Percentiles rank a stretch among this genome's conserved stretches.
Conservation (phyloP, 2,888 invertebrate species). For the Drepana falcataria region DNA sequence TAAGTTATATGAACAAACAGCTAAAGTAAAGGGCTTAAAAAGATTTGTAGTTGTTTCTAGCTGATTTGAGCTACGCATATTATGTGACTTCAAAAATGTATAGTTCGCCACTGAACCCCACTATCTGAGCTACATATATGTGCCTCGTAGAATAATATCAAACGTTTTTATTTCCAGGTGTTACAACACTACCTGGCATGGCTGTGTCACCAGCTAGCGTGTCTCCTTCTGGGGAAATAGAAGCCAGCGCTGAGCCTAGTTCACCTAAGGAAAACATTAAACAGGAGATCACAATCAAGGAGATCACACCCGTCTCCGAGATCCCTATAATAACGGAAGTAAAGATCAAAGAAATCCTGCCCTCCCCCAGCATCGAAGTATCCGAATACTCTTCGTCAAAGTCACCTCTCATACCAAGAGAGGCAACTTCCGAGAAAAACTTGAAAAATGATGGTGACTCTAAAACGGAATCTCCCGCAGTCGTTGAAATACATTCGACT, state of each 20-base stretch:
- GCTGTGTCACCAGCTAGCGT: background rate
- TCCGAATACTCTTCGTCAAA: constrained; percentile 64
- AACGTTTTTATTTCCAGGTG: constrained; percentile 45
- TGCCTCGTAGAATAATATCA: background rate
- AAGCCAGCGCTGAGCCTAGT: constrained; percentile 26
- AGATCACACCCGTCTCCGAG: constrained; percentile 78
- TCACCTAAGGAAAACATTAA: constrained; percentile 44
- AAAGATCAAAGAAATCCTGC: constrained; percentile 67
- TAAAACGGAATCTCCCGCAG: constrained; percentile 41
- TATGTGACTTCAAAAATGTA: too few species aligned
- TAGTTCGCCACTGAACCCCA: too few species aligned
- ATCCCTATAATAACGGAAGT: constrained; percentile 66
- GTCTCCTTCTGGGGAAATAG: constrained; percentile 21
- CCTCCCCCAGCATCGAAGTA: constrained; percentile 55
- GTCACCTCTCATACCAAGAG: constrained; percentile 62
- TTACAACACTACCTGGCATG: constrained; percentile 39
- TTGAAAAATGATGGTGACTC: constrained; percentile 24
- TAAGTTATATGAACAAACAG: too few species aligned
- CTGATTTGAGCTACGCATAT: too few species aligned
- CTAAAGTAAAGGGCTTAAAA: too few species aligned
- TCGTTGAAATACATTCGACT: constrained; percentile 40
- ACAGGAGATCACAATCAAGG: constrained; percentile 77
- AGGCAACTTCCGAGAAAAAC: constrained; percentile 58
- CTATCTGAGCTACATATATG: background rate
- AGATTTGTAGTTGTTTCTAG: too few species aligned